These are phyloP conservation scores for Oligia latruncula DNA, from an alignment of 2,888 invertebrate genomes.

Conservation along the genomic window DNA sequence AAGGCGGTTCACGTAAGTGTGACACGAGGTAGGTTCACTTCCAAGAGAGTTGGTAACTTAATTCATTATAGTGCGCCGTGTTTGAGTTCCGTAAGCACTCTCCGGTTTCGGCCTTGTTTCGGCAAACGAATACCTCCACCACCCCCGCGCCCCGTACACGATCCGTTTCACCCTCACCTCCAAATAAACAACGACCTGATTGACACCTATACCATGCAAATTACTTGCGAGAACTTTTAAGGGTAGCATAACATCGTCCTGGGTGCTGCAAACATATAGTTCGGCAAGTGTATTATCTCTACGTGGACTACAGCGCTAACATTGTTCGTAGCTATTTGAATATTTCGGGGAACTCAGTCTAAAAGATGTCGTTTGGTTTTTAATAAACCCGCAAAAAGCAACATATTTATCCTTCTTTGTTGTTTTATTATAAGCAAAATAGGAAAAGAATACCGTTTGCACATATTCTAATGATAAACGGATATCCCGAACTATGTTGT, in stretches of 20 bases:
- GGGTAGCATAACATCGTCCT: slow-evolving; percentile 57
- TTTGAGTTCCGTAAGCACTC: slow-evolving; percentile 84
- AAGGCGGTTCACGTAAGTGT: slow-evolving; percentile 75
- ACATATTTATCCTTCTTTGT: slow-evolving; percentile 16
- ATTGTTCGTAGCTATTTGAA: slow-evolving; percentile 51
- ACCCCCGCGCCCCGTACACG: slow-evolving; percentile 58
- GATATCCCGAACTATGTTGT: not conserved
- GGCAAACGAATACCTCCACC: slow-evolving; percentile 70
- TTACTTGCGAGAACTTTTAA: slow-evolving; percentile 71
- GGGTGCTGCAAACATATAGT: slow-evolving; percentile 56
- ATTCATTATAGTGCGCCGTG: slow-evolving; percentile 87
- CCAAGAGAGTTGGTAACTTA: slow-evolving; percentile 86
- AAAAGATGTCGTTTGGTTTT: slow-evolving; percentile 23
- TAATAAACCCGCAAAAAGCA: slow-evolving; percentile 25
- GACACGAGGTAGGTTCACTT: slow-evolving; percentile 79
- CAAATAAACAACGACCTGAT: slow-evolving; percentile 81
- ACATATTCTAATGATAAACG: not conserved
- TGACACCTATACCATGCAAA: slow-evolving; percentile 82
- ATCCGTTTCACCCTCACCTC: slow-evolving; percentile 61
- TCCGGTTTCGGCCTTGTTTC: slow-evolving; percentile 76
- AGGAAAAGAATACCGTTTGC: slow-evolving; percentile 9
- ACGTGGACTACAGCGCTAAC: slow-evolving; percentile 28
- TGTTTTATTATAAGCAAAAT: slow-evolving; percentile 27
- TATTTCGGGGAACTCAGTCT: slow-evolving; percentile 32
- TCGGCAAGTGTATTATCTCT: slow-evolving; percentile 56